phyloP scores from a whole-genome alignment of 2,888 invertebrate genomes.

The Hermodice carunculata region DNA sequence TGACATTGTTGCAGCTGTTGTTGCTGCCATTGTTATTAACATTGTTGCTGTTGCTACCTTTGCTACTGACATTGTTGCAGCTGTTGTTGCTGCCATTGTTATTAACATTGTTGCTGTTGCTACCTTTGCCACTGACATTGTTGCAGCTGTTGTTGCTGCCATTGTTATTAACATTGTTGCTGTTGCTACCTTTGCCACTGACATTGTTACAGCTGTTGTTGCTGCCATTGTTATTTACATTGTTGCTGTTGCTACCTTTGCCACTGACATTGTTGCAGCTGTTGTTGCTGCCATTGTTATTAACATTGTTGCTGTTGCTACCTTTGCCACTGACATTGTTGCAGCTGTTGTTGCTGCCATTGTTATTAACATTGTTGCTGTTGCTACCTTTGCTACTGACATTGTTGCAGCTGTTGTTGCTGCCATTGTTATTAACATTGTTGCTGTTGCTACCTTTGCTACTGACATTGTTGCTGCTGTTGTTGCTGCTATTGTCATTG shows the following conservation, averaged over 20 bases:
- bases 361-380: too few relatives aligned
- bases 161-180: constrained; percentile 11
- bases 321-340: too few relatives aligned
- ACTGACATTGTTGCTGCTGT: too few relatives aligned
- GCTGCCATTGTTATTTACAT: constrained; percentile 11
- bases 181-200: constrained; percentile 14
- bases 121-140: constrained; percentile 15
- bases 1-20: constrained; percentile 13
- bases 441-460: too few relatives aligned
- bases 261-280: background rate
- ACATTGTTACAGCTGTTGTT: constrained; percentile 12
- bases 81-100: constrained; percentile 11
- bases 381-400: too few relatives aligned
- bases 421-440: too few relatives aligned
- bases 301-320: too few relatives aligned
- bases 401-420: too few relatives aligned
- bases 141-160: constrained; percentile 15
- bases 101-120: constrained; percentile 9
- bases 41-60: constrained; percentile 7
- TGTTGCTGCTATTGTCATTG: too few relatives aligned
- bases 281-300: background rate
- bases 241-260: constrained; percentile 7
- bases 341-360: too few relatives aligned
- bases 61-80: constrained; percentile 12
- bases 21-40: constrained; percentile 14